Conservation (phyloP, 2,797 vertebrate genomes). For the Melanogrammus aeglefinus region DNA sequence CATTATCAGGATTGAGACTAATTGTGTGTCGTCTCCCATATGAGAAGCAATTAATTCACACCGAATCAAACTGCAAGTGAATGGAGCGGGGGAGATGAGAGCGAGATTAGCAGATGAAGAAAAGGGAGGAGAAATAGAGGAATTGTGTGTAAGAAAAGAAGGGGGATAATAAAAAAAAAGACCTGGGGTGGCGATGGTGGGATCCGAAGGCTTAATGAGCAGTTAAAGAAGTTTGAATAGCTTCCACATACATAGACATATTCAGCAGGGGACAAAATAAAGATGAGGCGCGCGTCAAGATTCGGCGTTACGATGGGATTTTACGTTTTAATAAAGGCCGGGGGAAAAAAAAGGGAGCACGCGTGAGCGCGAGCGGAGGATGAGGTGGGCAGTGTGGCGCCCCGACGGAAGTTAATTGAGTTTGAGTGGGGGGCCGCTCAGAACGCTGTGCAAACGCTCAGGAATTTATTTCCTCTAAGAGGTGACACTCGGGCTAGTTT, state of each 20-base stretch:
- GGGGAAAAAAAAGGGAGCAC: conserved; percentile 22
- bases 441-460: conserved; percentile 46
- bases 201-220: neutral
- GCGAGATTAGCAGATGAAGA: conserved; percentile 6
- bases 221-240: conserved; percentile 15
- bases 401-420: conserved; percentile 37
- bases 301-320: conserved; percentile 8
- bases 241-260: conserved; percentile 24
- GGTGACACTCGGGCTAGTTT: conserved; percentile 50
- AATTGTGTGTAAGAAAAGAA: conserved; percentile 1
- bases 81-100: conserved; percentile 39
- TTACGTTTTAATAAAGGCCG: conserved; percentile 18
- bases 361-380: conserved; percentile 25
- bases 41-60: conserved; percentile 84
- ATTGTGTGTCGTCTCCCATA: conserved; percentile 79
- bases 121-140: neutral
- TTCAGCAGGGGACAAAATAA: conserved; percentile 14
- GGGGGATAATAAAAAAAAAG: neutral
- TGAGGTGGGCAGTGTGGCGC: conserved; percentile 10
- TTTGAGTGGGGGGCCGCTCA: conserved; percentile 27
- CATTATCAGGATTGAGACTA: conserved; percentile 85
- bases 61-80: conserved; percentile 71
- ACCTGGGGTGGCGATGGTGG: neutral
- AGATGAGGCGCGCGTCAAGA: conserved; percentile 14
- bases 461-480: conserved; percentile 51